Conservation (phyloP, 2,888 invertebrate genomes). For the Agrilus biguttatus region DNA sequence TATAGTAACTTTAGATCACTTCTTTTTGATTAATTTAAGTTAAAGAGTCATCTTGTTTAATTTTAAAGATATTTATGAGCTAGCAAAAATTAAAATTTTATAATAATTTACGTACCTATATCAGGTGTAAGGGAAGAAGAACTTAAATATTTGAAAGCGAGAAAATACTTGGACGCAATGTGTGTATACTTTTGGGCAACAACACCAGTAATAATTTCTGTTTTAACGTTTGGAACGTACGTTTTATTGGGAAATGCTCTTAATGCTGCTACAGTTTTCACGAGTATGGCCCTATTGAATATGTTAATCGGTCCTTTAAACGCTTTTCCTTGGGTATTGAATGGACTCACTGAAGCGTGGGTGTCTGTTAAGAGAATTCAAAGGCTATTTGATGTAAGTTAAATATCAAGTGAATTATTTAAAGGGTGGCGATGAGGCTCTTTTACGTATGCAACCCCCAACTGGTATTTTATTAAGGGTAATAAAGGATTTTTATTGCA, state of each 20-base stretch:
- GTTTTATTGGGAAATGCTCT: constrained; percentile 63
- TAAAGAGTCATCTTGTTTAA: no score
- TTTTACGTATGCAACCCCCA: no score
- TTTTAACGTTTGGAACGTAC: constrained; percentile 70
- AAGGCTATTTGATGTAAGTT: constrained; percentile 57
- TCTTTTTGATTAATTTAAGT: no score
- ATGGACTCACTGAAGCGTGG: constrained; percentile 91
- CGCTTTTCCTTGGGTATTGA: constrained; percentile 96
- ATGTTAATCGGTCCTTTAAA: constrained; percentile 94
- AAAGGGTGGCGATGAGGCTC: not conserved
- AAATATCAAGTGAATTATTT: not conserved
- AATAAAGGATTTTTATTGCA: no score
- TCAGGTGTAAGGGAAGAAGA: constrained; percentile 54
- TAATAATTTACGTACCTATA: no score
- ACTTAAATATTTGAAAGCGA: constrained; percentile 60
- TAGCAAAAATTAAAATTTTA: no score
- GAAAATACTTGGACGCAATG: constrained; percentile 92
- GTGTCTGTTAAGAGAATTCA: constrained; percentile 84
- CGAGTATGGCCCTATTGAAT: constrained; percentile 85
- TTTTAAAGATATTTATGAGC: no score
- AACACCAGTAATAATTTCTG: constrained; percentile 81
- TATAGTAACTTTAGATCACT: no score
- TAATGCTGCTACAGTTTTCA: constrained; percentile 84
- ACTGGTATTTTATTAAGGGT: no score
- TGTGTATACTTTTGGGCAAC: constrained; percentile 99